A percentile compares a stretch with the other conserved stretches of the same genome.
These are phyloP conservation scores for Galerucella nymphaeae DNA, from an alignment of 2,888 invertebrate species.

Conservation along the genomic window DNA sequence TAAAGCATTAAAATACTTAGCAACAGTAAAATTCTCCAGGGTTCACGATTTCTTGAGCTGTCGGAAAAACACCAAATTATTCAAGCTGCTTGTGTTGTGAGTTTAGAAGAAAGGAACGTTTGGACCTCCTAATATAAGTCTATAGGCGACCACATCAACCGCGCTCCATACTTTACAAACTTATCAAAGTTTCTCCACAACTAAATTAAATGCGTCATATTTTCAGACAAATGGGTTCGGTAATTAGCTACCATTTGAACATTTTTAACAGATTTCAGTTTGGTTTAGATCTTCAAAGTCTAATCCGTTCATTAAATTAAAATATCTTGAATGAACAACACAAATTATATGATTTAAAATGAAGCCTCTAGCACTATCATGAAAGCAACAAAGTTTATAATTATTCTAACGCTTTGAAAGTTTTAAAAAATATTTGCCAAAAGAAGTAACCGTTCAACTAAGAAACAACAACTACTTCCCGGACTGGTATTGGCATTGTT, in stretches of 20 bases:
- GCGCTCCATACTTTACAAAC: slow-evolving; percentile 39
- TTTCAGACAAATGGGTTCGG: slow-evolving; percentile 54
- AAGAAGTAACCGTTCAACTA: too few relatives aligned
- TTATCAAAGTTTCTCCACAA: slow-evolving; percentile 39
- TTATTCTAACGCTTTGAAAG: too few relatives aligned
- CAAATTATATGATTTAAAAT: neutral
- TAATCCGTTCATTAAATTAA: neutral
- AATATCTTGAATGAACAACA: neutral
- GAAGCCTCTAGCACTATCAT: too few relatives aligned
- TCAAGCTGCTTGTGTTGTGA: slow-evolving; percentile 28
- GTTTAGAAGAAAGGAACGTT: slow-evolving; percentile 21
- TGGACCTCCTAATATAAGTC: slow-evolving; percentile 35
- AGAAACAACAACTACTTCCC: too few relatives aligned
- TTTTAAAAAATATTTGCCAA: too few relatives aligned
- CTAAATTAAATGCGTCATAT: slow-evolving; percentile 44
- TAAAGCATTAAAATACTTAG: neutral
- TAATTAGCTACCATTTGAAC: slow-evolving; percentile 54
- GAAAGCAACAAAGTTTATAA: neutral
- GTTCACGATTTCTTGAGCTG: neutral
- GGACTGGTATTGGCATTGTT: too few relatives aligned
- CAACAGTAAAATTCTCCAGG: too few relatives aligned
- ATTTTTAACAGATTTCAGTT: neutral
- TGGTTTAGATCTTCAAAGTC: neutral
- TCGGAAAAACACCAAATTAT: slow-evolving; percentile 20
- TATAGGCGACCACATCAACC: slow-evolving; percentile 33